Conservation (phyloP, 2,797 vertebrate genomes). For the Lateolabrax maculatus region DNA sequence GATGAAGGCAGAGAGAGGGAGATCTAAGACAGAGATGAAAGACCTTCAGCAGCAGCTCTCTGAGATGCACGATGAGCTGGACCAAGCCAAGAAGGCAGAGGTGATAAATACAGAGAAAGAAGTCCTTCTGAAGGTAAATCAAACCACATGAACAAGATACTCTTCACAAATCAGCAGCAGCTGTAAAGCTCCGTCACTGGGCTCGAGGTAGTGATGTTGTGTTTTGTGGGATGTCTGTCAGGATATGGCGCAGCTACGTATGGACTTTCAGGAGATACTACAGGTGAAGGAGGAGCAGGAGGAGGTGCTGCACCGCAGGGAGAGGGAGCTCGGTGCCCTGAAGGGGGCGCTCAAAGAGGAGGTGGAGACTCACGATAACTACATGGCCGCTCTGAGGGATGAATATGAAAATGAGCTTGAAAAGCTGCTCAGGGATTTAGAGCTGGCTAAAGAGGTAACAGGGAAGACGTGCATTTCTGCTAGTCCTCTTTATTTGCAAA, state of each 20-base stretch:
- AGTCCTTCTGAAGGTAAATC: constrained; percentile 90
- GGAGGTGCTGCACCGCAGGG: constrained; percentile 89
- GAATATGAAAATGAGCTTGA: constrained; percentile 89
- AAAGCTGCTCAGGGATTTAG: constrained; percentile 84
- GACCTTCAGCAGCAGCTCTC: constrained; percentile 97
- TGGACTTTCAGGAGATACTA: constrained; percentile 90
- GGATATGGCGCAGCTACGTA: constrained; percentile 91
- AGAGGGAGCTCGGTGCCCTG: constrained; percentile 92
- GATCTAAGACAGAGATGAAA: constrained; percentile 91
- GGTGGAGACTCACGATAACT: constrained; percentile 92
- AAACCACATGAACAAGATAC: constrained; percentile 20
- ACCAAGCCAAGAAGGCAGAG: constrained; percentile 86
- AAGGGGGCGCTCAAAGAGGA: constrained; percentile 95
- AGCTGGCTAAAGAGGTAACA: constrained; percentile 88
- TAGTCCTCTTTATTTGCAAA: neutral
- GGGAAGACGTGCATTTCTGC: neutral
- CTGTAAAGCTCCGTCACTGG: constrained; percentile 9
- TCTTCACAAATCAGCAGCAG: constrained; percentile 23
- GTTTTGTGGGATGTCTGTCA: constrained; percentile 34
- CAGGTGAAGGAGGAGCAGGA: constrained; percentile 93
- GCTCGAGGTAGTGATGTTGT: neutral
- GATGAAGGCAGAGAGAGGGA: constrained; percentile 92
- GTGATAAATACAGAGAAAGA: constrained; percentile 88
- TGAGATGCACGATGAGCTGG: constrained; percentile 97
- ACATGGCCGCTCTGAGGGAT: constrained; percentile 91